Evolutionary conservation across 2,888 invertebrate genomes (phyloP).

Genomic region (Belgica antarctica): DNA sequence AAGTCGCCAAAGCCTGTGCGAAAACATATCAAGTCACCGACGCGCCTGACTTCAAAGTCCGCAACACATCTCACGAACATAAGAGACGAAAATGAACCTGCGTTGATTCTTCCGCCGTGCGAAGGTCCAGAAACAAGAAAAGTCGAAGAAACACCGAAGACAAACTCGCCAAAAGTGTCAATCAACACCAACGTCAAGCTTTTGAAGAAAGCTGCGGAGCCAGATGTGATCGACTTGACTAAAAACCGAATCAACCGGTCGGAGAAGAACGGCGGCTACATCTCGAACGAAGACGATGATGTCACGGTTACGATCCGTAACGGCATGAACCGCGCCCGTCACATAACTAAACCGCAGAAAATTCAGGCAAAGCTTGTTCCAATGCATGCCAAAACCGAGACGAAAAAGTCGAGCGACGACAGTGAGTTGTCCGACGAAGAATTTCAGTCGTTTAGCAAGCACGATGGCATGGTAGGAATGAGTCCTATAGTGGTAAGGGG

Average conservation of each 20-base stretch:
- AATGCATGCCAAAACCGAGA: conserved; percentile 2
- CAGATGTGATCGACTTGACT: conserved; percentile 12
- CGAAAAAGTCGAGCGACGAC: conserved; percentile 39
- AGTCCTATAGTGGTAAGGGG: conserved; percentile 31
- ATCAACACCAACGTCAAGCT: conserved; percentile 31
- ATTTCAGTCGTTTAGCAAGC: conserved; percentile 34
- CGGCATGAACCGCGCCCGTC: conserved; percentile 33
- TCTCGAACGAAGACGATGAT: not conserved
- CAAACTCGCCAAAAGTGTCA: not conserved
- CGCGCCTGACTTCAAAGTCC: conserved; percentile 18
- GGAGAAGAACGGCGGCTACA: not conserved
- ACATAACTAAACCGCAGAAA: not conserved
- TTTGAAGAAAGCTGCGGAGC: not conserved
- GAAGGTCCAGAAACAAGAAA: not conserved
- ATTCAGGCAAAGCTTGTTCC: conserved; percentile 7
- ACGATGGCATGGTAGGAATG: conserved; percentile 38
- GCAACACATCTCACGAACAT: not conserved
- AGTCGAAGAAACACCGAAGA: conserved; percentile 12
- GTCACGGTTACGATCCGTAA: not conserved
- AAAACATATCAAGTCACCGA: not conserved
- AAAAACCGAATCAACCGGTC: conserved; percentile 13
- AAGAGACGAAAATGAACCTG: not conserved
- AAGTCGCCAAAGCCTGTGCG: conserved; percentile 1
- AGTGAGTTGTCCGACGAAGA: conserved; percentile 41
- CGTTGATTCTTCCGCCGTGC: not conserved